These are phyloP conservation scores for Petroica traversi DNA, from an alignment of 2,113 vertebrate genomes.

Conservation along the genomic window DNA sequence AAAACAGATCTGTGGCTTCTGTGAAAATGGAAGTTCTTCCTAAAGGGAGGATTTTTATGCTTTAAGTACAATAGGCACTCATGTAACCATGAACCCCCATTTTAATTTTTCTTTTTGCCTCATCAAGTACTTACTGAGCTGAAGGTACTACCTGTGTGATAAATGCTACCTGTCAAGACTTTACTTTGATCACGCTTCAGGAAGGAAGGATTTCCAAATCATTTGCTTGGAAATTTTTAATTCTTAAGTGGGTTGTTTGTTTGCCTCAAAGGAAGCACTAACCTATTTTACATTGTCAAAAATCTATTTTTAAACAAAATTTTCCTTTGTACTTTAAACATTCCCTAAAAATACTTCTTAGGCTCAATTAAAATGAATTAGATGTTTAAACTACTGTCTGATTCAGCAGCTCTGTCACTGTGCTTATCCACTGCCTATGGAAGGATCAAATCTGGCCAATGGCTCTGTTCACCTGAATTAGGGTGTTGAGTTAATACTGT, in stretches of 20 bases:
- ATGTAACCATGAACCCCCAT: not conserved
- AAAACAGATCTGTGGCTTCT: not conserved
- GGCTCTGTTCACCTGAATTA: not conserved
- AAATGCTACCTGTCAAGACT: conserved; percentile 63
- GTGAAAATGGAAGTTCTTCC: not conserved
- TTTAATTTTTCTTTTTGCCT: conserved; percentile 41
- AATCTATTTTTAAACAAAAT: conserved; percentile 69
- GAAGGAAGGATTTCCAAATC: conserved; percentile 60
- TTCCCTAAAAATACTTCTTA: conserved; percentile 64
- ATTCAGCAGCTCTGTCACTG: conserved; percentile 32
- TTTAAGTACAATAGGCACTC: not conserved
- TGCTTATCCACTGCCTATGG: not conserved
- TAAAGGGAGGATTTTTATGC: not conserved
- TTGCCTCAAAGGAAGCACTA: conserved; percentile 66
- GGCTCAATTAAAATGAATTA: conserved; percentile 55
- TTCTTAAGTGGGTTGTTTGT: conserved; percentile 58
- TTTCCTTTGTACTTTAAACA: conserved; percentile 66
- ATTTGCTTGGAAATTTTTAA: conserved; percentile 66
- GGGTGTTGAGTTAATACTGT: not conserved
- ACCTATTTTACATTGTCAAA: conserved; percentile 69
- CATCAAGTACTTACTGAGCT: not conserved
- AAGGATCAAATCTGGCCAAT: not conserved
- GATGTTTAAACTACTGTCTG: conserved; percentile 6
- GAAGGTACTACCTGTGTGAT: conserved; percentile 61
- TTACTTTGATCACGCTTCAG: conserved; percentile 47